Conservation (phyloP, 2,797 vertebrate genomes). For the Mallotus villosus region DNA sequence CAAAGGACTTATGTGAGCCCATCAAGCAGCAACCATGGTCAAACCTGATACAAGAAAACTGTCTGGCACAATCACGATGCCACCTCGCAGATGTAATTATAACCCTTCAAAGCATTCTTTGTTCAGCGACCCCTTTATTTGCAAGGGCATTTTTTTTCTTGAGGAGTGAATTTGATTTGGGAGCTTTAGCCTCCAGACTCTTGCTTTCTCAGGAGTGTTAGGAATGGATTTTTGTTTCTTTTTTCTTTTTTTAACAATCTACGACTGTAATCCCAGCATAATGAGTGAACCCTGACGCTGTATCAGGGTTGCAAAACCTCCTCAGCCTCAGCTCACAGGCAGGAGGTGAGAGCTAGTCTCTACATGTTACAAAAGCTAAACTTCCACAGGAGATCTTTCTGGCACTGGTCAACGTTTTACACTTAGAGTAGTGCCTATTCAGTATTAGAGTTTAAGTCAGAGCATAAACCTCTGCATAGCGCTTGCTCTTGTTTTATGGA, state of each 20-base stretch:
- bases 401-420: not conserved
- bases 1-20: conserved; percentile 38
- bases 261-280: conserved; percentile 72
- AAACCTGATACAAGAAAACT: conserved; percentile 63
- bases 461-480: not conserved
- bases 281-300: conserved; percentile 60
- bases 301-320: conserved; percentile 60
- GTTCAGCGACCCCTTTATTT: conserved; percentile 73
- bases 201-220: conserved; percentile 64
- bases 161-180: conserved; percentile 61
- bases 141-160: conserved; percentile 46
- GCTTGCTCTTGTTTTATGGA: conserved; percentile 18
- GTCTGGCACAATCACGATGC: conserved; percentile 59
- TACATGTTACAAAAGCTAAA: conserved; percentile 24
- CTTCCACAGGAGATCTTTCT: not conserved
- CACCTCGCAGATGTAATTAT: conserved; percentile 68
- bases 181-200: conserved; percentile 56
- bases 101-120: conserved; percentile 81
- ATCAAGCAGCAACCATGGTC: conserved; percentile 25
- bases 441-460: not conserved
- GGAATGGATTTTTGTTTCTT: conserved; percentile 47
- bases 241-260: conserved; percentile 52
- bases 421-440: not conserved
- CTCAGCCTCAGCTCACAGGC: conserved; percentile 42
- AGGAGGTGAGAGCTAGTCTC: conserved; percentile 25